A percentile compares a stretch with the other conserved stretches of the same genome.
phyloP scores from a whole-genome alignment of 2,113 vertebrate genomes.

The Mobula birostris region DNA sequence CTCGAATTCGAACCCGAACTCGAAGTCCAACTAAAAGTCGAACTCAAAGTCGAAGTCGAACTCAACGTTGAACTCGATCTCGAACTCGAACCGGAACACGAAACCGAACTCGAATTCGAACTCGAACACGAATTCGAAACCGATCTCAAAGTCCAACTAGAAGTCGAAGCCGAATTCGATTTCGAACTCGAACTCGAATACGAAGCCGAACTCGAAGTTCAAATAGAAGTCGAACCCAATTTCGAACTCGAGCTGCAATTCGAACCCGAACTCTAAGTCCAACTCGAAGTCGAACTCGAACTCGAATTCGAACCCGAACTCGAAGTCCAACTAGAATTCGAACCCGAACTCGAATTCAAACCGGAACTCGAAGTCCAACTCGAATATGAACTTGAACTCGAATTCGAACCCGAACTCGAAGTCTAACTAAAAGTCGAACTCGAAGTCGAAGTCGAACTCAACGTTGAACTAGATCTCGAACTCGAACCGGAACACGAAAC shows the following conservation, averaged over 20 bases:
- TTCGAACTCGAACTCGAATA: rapidly evolving
- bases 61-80: neutral
- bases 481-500: neutral
- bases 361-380: constrained; percentile 34
- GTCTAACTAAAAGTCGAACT: too few relatives aligned
- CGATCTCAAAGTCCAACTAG: constrained; percentile 38
- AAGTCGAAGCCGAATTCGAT: neutral
- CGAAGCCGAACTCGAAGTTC: constrained; percentile 39
- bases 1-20: neutral
- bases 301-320: neutral
- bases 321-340: neutral
- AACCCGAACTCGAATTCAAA: constrained; percentile 10
- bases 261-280: constrained; percentile 37
- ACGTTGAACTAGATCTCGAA: too few relatives aligned
- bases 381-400: neutral
- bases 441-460: too few relatives aligned
- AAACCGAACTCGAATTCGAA: constrained; percentile 34
- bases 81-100: constrained; percentile 37
- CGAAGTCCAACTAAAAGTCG: too few relatives aligned
- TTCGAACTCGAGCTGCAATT: constrained; percentile 35
- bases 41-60: too few relatives aligned
- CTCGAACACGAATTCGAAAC: constrained; percentile 38
- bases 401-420: neutral
- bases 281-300: constrained; percentile 40
- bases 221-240: too few relatives aligned